Percentiles rank a stretch among this genome's conserved stretches.
Evolutionary conservation across 2,113 vertebrate species (phyloP).

Genomic region (Scytalopus superciliaris): DNA sequence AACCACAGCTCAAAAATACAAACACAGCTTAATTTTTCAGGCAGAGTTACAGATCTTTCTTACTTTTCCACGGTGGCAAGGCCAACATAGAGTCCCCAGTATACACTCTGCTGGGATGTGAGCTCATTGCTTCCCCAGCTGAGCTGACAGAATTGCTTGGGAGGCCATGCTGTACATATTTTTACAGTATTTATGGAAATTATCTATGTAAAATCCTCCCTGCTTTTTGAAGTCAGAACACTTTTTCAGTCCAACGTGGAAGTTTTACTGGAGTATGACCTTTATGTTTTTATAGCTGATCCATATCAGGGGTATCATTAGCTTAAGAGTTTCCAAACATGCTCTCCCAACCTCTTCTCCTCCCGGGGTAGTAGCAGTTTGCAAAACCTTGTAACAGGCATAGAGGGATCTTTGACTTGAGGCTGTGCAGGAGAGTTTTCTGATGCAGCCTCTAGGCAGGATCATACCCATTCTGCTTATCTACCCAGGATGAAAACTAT

Average conservation of each 20-base stretch:
- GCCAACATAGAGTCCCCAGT: not conserved
- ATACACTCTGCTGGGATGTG: fast-evolving
- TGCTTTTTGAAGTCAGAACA: not conserved
- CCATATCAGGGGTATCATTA: not conserved
- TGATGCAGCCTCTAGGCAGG: not conserved
- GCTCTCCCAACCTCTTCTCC: not conserved
- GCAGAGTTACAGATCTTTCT: not conserved
- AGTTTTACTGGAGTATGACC: not conserved
- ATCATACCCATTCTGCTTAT: not conserved
- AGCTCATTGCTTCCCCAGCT: not conserved
- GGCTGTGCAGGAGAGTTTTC: not conserved
- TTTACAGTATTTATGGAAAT: not conserved
- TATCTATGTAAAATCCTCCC: not conserved
- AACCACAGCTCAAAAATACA: not conserved
- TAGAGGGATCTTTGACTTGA: not conserved
- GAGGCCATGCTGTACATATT: not conserved
- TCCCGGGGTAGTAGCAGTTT: not conserved
- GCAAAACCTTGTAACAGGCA: not conserved
- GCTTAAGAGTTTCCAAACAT: not conserved
- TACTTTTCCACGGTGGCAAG: not conserved
- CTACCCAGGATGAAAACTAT: not conserved
- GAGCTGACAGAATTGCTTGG: not conserved
- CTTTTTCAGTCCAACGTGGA: not conserved
- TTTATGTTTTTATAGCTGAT: not conserved
- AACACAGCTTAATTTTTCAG: not conserved